Base-by-base conservation (phyloP, 2,113 vertebrate genomes). In the Sterrhoptilus dennistouni region DNA sequence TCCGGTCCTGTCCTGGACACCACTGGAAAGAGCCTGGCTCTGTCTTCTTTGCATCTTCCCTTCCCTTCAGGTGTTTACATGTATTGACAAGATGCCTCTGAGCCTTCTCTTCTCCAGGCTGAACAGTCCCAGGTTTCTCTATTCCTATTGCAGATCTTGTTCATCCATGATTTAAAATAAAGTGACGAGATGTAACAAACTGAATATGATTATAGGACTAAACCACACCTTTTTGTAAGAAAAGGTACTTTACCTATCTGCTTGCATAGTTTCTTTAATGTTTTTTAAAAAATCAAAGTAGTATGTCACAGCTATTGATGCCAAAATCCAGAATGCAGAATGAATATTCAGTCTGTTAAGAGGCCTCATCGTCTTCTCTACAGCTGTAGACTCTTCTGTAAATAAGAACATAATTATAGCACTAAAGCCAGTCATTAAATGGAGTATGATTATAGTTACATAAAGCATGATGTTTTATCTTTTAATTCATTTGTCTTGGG, bases 271-370 rank as follows among this genome's bases (percentile, higher is more conserved):
- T 81, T 98, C 98, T 95, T 98, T 97, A 64, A 99, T 61, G 66
- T 98, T 98, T 61, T 88, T 95, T 47, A 99, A 97, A 97, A 99
- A 99, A 57, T 99, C 99, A 28, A 98, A 96, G 29, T 99, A 99
- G 93, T 99, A 99, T 5, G 99, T 99, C 92, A 99, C 97, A 72
- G 94, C 96, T 69, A 99, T 90, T 6, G 99, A 99, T 13, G 99
- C 97, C 97, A 99, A 65, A 82, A 99, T 99, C 99, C 99, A 99
- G 97, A 99, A 99, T 15, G 99, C 92, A 17, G 99, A 99, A 95
- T 99, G 99, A 82, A 98, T 97, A 94, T 99, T 99, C 78, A 99
- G 93, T 91, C 99, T 98, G 71, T 98, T 97, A 53, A 98, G 97
- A 44, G 99, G 98, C 89, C 98, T 98, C 42, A 93, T 96, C 35